Evolutionary conservation across 37 sponge, comb jelly and placozoan genomes (phyloP).

Genomic region (Mnemiopsis leidyi): DNA sequence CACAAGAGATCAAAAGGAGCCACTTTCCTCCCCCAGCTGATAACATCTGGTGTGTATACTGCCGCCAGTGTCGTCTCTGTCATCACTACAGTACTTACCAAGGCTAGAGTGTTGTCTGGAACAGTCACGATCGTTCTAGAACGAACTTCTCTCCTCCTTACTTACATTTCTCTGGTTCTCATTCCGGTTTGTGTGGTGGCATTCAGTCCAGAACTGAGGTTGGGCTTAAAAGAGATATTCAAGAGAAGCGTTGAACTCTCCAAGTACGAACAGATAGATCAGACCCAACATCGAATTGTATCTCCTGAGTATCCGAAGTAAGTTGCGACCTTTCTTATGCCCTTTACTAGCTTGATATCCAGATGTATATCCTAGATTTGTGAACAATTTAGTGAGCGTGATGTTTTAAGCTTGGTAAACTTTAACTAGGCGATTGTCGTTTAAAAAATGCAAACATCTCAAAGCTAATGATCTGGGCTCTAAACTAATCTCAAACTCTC

Average conservation of each 20-base stretch:
- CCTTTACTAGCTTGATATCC: background rate
- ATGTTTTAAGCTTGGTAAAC: background rate
- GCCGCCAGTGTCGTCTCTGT: background rate
- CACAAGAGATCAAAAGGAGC: background rate
- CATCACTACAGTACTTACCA: background rate
- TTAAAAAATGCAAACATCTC: background rate
- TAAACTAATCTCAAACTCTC: background rate
- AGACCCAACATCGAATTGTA: background rate
- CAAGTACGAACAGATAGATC: background rate
- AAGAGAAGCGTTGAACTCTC: background rate
- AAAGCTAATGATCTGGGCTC: background rate
- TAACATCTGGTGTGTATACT: background rate
- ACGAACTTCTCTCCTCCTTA: background rate
- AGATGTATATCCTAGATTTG: background rate
- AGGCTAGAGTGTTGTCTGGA: background rate
- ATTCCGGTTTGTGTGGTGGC: background rate
- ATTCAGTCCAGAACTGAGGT: background rate
- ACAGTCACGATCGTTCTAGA: background rate
- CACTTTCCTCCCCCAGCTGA: constrained; percentile 5
- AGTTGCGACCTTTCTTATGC: background rate
- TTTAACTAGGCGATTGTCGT: background rate
- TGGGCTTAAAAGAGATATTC: background rate
- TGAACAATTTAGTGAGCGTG: too few relatives aligned
- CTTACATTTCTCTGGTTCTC: background rate
- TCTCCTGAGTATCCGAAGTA: background rate